Conservation (phyloP, 2,888 invertebrate genomes). For the Abrostola triplasia region DNA sequence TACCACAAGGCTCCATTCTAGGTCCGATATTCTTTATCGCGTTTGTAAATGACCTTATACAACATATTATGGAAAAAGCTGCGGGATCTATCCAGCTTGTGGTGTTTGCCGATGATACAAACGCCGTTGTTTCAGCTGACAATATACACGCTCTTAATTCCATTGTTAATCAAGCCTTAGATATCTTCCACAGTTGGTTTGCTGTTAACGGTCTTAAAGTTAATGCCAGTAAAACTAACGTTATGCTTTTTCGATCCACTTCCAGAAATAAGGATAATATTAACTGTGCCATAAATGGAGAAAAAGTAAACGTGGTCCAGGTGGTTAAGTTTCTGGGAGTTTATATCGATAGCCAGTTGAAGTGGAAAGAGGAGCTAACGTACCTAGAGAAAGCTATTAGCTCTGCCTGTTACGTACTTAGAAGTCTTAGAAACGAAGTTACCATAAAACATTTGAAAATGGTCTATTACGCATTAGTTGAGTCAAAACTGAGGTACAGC, state of each 20-base stretch:
- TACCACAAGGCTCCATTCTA: constrained; percentile 15
- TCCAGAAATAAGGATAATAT: not conserved
- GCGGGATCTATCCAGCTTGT: not conserved
- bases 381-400: constrained; percentile 1
- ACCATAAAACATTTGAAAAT: constrained; percentile 17
- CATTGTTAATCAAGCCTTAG: constrained; percentile 1
- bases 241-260: constrained; percentile 10
- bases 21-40: constrained; percentile 11
- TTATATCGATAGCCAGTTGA: not conserved
- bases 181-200: constrained; percentile 10
- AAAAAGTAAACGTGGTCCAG: not conserved
- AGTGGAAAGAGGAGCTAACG: constrained; percentile 5
- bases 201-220: constrained; percentile 10
- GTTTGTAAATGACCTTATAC: constrained; percentile 11
- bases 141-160: constrained; percentile 5
- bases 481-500: constrained; percentile 29
- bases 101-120: constrained; percentile 13
- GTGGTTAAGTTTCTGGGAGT: constrained; percentile 11
- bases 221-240: constrained; percentile 17
- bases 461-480: constrained; percentile 25
- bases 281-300: not conserved
- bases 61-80: not conserved
- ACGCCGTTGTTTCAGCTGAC: constrained; percentile 6
- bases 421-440: constrained; percentile 24
- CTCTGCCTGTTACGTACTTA: constrained; percentile 19